A percentile compares a stretch with the other conserved stretches of the same genome.
Evolutionary conservation across 2,888 invertebrate genomes (phyloP).

Genomic region (Heliothis peltigera): DNA sequence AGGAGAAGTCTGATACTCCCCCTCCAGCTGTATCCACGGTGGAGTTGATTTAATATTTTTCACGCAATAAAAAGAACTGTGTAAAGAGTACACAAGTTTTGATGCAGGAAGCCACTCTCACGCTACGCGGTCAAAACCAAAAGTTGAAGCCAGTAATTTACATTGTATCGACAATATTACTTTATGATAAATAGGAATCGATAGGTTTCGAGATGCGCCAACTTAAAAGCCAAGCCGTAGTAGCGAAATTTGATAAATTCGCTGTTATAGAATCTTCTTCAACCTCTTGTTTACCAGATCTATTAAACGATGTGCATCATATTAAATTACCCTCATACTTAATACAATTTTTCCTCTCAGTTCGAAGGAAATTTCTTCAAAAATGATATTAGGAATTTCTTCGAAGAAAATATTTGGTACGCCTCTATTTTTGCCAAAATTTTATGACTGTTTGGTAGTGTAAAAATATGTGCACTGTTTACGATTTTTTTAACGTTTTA

Average conservation of each 20-base stretch:
- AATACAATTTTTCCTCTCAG: slow-evolving; percentile 42
- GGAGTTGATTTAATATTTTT: too few relatives aligned
- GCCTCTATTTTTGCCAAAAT: too few relatives aligned
- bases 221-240: slow-evolving; percentile 14
- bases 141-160: not conserved
- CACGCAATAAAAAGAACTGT: too few relatives aligned
- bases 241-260: slow-evolving; percentile 41
- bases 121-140: too few relatives aligned
- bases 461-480: not conserved
- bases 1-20: too few relatives aligned
- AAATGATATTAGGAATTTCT: too few relatives aligned
- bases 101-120: too few relatives aligned
- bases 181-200: slow-evolving; percentile 21
- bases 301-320: slow-evolving; percentile 52
- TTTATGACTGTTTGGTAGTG: not conserved
- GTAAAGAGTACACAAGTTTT: too few relatives aligned
- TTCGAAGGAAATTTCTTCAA: not conserved
- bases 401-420: too few relatives aligned
- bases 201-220: slow-evolving; percentile 3
- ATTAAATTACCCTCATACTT: slow-evolving; percentile 43
- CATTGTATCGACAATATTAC: slow-evolving; percentile 6
- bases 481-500: too few relatives aligned
- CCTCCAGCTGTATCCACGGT: too few relatives aligned
- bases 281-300: slow-evolving; percentile 45
- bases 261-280: slow-evolving; percentile 41